Percentiles rank a stretch among this genome's conserved stretches.
phyloP scores from a whole-genome alignment of 2,888 invertebrate genomes.

The Dynastes hyllus region DNA sequence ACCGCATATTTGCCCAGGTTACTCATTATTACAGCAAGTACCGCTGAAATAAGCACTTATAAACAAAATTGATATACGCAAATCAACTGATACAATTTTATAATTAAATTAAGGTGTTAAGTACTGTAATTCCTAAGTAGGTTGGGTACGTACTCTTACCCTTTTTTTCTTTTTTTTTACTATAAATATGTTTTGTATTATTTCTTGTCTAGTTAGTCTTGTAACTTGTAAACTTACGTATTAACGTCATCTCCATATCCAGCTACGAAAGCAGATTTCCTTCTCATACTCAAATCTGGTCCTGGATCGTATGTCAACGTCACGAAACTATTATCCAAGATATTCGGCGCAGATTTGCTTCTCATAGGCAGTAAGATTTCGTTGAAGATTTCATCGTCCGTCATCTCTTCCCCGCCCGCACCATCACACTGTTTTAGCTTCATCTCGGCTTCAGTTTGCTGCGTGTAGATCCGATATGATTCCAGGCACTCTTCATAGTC shows the following conservation, averaged over 20 bases:
- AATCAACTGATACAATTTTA: no score
- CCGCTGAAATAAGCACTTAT: no score
- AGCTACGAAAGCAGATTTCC: constrained; percentile 73
- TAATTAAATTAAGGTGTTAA: no score
- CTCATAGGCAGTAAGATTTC: constrained; percentile 69
- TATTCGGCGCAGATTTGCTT: constrained; percentile 75
- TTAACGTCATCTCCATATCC: constrained; percentile 57
- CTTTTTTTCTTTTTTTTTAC: no score
- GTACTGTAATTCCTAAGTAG: no score
- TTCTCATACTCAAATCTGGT: constrained; percentile 71
- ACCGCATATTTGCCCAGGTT: no score
- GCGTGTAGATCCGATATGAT: constrained; percentile 48
- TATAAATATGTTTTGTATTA: not conserved
- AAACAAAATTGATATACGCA: no score
- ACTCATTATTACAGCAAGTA: no score
- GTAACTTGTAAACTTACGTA: not conserved
- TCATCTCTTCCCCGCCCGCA: constrained; percentile 63
- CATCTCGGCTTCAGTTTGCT: constrained; percentile 44
- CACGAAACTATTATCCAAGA: constrained; percentile 69
- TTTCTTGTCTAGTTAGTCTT: no score
- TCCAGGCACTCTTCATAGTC: constrained; percentile 76
- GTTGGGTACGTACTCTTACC: no score
- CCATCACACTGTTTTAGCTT: not conserved
- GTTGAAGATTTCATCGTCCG: constrained; percentile 66
- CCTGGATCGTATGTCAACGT: constrained; percentile 71